phyloP scores from a whole-genome alignment of 2,888 invertebrate species.

The Muscina levida region DNA sequence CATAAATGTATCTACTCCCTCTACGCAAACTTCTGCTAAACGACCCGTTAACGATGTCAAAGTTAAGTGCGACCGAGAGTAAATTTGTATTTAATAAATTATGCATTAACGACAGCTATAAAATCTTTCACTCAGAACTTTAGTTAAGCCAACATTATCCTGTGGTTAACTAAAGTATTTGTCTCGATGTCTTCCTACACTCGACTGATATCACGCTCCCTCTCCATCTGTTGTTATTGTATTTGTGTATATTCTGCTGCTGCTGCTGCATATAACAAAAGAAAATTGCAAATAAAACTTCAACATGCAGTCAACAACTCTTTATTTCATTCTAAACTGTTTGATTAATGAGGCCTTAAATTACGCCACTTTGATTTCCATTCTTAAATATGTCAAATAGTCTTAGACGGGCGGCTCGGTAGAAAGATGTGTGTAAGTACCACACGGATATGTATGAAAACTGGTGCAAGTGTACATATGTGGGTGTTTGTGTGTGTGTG shows the following conservation, averaged over 20 bases:
- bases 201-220: not conserved
- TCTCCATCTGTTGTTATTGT: not conserved
- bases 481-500: slow-evolving; percentile 45
- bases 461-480: slow-evolving; percentile 2
- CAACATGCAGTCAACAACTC: slow-evolving; percentile 64
- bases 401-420: not conserved
- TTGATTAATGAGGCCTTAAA: slow-evolving; percentile 78
- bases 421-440: slow-evolving; percentile 38
- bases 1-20: slow-evolving; percentile 14
- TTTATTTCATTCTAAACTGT: slow-evolving; percentile 59
- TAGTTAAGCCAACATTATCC: slow-evolving; percentile 29
- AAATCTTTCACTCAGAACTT: slow-evolving; percentile 30
- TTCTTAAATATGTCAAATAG: slow-evolving; percentile 71
- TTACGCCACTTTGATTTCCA: slow-evolving; percentile 77
- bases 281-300: slow-evolving; percentile 35
- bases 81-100: slow-evolving; percentile 41
- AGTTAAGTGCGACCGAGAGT: slow-evolving; percentile 15
- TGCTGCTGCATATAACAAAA: slow-evolving; percentile 15
- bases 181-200: slow-evolving; percentile 7
- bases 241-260: not conserved
- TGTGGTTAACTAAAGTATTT: slow-evolving; percentile 26
- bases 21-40: not conserved
- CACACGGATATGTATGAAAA: not conserved
- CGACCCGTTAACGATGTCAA: slow-evolving; percentile 18
- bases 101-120: slow-evolving; percentile 38